Percentiles rank a stretch among this genome's conserved stretches.
Conservation (phyloP, 2,888 invertebrate species). For the Heliconius charithonia region DNA sequence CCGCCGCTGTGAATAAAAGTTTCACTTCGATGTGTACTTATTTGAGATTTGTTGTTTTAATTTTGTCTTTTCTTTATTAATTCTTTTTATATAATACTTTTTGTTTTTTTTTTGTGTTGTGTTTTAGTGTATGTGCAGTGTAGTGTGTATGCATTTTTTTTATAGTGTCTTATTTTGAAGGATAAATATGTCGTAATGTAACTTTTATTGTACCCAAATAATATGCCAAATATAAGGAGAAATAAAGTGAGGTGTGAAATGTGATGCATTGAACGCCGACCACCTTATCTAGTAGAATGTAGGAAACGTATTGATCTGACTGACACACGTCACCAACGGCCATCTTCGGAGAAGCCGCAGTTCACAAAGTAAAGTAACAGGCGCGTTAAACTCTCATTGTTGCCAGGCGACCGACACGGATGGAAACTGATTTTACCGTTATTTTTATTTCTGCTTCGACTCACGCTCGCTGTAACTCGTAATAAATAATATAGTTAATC, state of each 20-base stretch:
- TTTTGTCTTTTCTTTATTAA: conserved; percentile 2
- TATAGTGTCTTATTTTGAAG: neutral
- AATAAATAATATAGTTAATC: neutral
- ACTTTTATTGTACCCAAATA: neutral
- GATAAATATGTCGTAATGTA: neutral
- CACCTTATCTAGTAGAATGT: neutral
- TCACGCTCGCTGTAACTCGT: neutral
- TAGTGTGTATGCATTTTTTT: too few species aligned
- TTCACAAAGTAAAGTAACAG: conserved; percentile 47
- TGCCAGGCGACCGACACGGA: conserved; percentile 30
- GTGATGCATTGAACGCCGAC: conserved; percentile 1
- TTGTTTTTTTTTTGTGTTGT: neutral
- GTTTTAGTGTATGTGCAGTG: neutral
- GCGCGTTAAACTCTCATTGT: conserved; percentile 40
- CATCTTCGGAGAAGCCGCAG: conserved; percentile 48
- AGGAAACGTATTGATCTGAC: conserved; percentile 45
- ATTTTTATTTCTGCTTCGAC: conserved; percentile 2
- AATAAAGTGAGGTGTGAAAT: neutral
- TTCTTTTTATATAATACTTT: neutral
- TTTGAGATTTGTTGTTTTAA: neutral
- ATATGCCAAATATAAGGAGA: neutral
- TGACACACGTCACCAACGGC: conserved; percentile 48
- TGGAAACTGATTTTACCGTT: conserved; percentile 20
- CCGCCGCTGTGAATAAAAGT: conserved; percentile 40
- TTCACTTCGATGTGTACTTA: conserved; percentile 32